These are phyloP conservation scores for Bubalus kerabau DNA, from an alignment of 2,113 vertebrate genomes.

Conservation along the genomic window DNA sequence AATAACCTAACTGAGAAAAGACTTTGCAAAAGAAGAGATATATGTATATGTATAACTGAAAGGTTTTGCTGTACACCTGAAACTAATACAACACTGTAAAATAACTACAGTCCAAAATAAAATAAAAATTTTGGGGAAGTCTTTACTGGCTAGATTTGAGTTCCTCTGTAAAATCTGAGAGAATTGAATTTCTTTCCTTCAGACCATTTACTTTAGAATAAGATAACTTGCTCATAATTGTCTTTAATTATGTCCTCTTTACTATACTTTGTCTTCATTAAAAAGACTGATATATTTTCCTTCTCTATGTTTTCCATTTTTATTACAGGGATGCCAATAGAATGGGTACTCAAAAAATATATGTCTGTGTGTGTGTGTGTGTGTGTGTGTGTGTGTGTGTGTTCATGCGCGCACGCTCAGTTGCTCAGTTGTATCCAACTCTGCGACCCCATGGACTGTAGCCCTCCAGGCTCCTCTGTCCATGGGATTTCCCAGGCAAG, in stretches of 20 bases:
- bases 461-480: no score
- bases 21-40: not conserved
- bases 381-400: not conserved
- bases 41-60: not conserved
- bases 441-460: no score
- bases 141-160: not conserved
- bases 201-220: not conserved
- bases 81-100: not conserved
- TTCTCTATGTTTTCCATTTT: not conserved
- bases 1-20: not conserved
- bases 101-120: not conserved
- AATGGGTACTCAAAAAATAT: not conserved
- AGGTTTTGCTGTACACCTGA: not conserved
- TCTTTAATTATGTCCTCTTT: not conserved
- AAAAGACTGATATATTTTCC: not conserved
- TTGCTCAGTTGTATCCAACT: no score
- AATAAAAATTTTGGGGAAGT: not conserved
- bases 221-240: not conserved
- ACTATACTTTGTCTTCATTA: not conserved
- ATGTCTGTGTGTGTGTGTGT: fast-evolving
- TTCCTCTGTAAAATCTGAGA: not conserved
- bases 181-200: not conserved
- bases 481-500: not conserved
- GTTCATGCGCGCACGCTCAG: fast-evolving
- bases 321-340: not conserved